phyloP scores from a whole-genome alignment of 2,797 vertebrate genomes.

The Tarsius wallacei region DNA sequence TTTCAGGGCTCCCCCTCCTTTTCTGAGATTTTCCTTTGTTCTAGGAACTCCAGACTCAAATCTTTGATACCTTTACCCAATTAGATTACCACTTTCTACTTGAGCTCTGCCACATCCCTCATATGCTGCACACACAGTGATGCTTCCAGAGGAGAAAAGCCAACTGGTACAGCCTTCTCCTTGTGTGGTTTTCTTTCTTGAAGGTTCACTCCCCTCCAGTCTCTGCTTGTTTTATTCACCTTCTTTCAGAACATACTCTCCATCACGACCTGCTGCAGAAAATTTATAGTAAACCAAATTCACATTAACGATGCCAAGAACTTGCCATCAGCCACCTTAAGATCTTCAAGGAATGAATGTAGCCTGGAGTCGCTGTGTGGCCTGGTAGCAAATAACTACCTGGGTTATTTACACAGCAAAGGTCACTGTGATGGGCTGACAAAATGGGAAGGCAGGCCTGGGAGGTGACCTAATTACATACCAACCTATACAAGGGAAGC shows the following conservation, averaged over 20 bases:
- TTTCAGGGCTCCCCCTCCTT: not conserved
- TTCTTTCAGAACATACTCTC: conserved; percentile 9
- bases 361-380: not conserved
- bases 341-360: not conserved
- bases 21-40: not conserved
- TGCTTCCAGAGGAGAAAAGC: not conserved
- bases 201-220: not conserved
- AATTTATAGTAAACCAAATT: conserved; percentile 36
- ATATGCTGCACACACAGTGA: not conserved
- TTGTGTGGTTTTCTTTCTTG: not conserved
- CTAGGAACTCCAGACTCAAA: not conserved
- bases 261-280: not conserved
- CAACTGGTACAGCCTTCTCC: not conserved
- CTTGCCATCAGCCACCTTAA: conserved; percentile 37
- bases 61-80: not conserved
- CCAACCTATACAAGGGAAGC: not conserved
- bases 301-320: not conserved
- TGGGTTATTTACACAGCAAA: not conserved
- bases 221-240: conserved; percentile 46
- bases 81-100: not conserved
- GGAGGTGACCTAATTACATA: conserved; percentile 35
- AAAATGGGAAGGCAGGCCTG: not conserved
- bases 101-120: not conserved
- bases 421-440: not conserved
- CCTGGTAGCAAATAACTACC: not conserved